phyloP scores from a whole-genome alignment of 2,113 vertebrate species.

The Dicentrarchus labrax region DNA sequence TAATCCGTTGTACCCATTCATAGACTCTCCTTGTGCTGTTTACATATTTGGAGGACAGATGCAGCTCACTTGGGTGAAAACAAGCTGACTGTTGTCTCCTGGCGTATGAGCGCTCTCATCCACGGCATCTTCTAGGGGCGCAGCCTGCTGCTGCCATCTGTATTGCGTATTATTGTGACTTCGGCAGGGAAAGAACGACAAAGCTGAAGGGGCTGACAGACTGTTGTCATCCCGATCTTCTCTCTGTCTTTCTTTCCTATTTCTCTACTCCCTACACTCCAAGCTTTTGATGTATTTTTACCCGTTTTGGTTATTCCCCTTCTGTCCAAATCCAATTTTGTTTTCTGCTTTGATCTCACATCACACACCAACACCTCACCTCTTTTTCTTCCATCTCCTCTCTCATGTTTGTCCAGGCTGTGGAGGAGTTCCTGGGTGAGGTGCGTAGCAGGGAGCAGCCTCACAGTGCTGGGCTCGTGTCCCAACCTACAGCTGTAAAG shows the following conservation, averaged over 20 bases:
- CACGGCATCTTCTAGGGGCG: constrained; percentile 1
- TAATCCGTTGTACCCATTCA: neutral
- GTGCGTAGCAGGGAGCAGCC: constrained; percentile 84
- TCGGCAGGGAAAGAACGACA: neutral
- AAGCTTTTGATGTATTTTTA: neutral
- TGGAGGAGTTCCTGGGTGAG: constrained; percentile 87
- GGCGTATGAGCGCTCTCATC: constrained; percentile 13
- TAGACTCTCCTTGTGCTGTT: constrained; percentile 20
- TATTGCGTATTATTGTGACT: constrained; percentile 6
- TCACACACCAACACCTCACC: neutral
- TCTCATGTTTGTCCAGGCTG: constrained; percentile 71
- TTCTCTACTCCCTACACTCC: neutral
- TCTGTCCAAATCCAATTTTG: neutral
- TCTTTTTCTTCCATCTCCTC: neutral
- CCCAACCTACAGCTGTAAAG: constrained; percentile 87
- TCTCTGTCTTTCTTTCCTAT: neutral
- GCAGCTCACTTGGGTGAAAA: constrained; percentile 1
- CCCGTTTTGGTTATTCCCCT: neutral
- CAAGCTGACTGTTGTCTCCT: constrained; percentile 34
- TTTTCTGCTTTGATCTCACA: neutral
- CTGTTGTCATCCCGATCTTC: neutral
- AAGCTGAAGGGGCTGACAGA: neutral
- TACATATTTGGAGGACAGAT: constrained; percentile 26
- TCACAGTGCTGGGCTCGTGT: constrained; percentile 85
- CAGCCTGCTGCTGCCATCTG: neutral